Evolutionary conservation across 2,113 vertebrate species (phyloP), one percentile per base, ranked within the genome.

Genomic region (Scortum barcoo): DNA sequence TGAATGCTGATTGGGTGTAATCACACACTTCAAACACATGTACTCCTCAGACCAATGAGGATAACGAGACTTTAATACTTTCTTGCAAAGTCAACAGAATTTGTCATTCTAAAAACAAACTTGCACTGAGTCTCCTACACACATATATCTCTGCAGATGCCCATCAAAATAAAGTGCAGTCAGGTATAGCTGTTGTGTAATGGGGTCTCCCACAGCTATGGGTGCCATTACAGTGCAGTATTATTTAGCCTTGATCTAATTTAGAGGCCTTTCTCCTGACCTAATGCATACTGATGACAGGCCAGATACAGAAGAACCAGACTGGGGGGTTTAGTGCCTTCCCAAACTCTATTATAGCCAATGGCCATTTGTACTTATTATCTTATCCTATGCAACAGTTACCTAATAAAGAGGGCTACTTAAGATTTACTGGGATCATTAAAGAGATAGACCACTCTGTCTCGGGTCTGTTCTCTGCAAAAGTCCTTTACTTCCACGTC

Each of bases 321-420:
- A 66, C 70, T 6, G 22, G 56, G 51, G 62, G 65, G 19, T 56
- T 86, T 78, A 91, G 74, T 91, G 73, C 72, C 54, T 78, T 78
- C 76, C 80, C 71, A 94, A 93, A 92, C 88, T 89, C 77, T 77
- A 93, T 93, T 93, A 93, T 28, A 88, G 78, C 84, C 84, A 90
- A 60, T 78, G 70, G 69, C 80, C 81, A 91, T 94, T 86, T 91
- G 90, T 93, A 92, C 84, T 88, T 90, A 94, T 94, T 95, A 93
- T 78, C 82, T 87, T 56, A 93, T 92, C 79, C 79, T 63, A 78
- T 89, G 88, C 82, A 92, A 91, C 89, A 91, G 90, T 91, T 94
- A 90, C 80, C 92, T 85, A 91, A 94, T 93, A 92, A 92, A 89
- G 80, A 86, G 65, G 40, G 73, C 74, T 84, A 90, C 89, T 90